phyloP scores from a whole-genome alignment of 2,888 invertebrate species.

The Crioceris asparagi region DNA sequence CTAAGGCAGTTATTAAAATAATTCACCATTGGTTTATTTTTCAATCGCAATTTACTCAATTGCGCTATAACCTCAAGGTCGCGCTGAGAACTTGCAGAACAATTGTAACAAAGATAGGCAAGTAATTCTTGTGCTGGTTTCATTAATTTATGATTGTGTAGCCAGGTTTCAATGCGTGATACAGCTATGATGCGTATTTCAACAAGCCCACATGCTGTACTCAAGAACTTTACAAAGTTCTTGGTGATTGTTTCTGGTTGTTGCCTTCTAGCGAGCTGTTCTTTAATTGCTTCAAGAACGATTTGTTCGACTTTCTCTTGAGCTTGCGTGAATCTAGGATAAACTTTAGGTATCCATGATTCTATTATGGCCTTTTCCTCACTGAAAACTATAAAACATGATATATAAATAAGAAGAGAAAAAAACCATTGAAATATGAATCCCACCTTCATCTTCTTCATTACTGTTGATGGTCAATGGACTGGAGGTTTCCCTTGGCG shows the following conservation, averaged over 20 bases:
- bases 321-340: slow-evolving; percentile 48
- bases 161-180: slow-evolving; percentile 81
- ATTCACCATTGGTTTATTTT: slow-evolving; percentile 85
- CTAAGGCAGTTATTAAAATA: slow-evolving; percentile 80
- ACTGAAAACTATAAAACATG: slow-evolving; percentile 30
- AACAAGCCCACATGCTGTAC: slow-evolving; percentile 74
- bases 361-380: slow-evolving; percentile 37
- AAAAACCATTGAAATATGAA: background rate
- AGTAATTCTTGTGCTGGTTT: slow-evolving; percentile 86
- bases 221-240: slow-evolving; percentile 76
- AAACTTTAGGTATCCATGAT: slow-evolving; percentile 40
- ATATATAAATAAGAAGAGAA: background rate
- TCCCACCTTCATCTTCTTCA: slow-evolving; percentile 48
- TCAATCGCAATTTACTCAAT: slow-evolving; percentile 80
- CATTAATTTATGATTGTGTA: slow-evolving; percentile 91
- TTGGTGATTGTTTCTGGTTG: slow-evolving; percentile 80
- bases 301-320: slow-evolving; percentile 65
- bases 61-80: slow-evolving; percentile 64
- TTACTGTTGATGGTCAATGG: slow-evolving; percentile 40
- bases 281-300: slow-evolving; percentile 78
- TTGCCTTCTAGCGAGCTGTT: slow-evolving; percentile 75
- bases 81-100: slow-evolving; percentile 54
- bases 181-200: slow-evolving; percentile 75
- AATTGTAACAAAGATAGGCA: slow-evolving; percentile 84
- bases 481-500: slow-evolving; percentile 38